Evolutionary conservation across 2,888 invertebrate genomes (phyloP).

Genomic region (Drosophila cognata): DNA sequence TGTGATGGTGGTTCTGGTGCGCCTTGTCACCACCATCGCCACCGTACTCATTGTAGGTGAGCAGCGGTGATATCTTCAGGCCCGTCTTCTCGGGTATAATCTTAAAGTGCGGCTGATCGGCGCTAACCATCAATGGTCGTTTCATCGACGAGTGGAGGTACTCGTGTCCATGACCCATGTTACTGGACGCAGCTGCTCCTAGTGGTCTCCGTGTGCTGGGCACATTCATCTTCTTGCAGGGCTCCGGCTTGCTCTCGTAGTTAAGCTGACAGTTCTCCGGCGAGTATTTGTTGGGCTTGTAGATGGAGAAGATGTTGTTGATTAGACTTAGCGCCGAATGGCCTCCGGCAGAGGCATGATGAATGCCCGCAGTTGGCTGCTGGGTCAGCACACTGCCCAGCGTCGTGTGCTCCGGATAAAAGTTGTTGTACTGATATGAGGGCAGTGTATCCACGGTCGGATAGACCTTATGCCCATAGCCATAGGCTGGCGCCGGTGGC

Average conservation of each 20-base stretch:
- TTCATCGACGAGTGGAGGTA: slow-evolving; percentile 85
- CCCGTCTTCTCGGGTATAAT: slow-evolving; percentile 87
- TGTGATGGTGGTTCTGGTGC: slow-evolving; percentile 68
- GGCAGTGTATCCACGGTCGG: slow-evolving; percentile 82
- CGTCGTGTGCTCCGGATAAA: slow-evolving; percentile 82
- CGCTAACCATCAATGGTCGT: slow-evolving; percentile 86
- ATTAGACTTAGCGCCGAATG: slow-evolving; percentile 84
- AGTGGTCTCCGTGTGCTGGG: slow-evolving; percentile 84
- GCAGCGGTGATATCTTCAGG: slow-evolving; percentile 86
- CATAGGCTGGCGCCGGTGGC: slow-evolving; percentile 41
- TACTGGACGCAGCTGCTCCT: slow-evolving; percentile 76
- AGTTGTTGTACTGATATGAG: slow-evolving; percentile 84
- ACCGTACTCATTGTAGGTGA: slow-evolving; percentile 81
- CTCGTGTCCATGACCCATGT: slow-evolving; percentile 61
- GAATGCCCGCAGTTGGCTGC: slow-evolving; percentile 77
- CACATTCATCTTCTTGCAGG: slow-evolving; percentile 85
- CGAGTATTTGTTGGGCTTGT: slow-evolving; percentile 85
- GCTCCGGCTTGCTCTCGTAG: slow-evolving; percentile 83
- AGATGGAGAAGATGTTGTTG: slow-evolving; percentile 85
- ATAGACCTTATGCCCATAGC: slow-evolving; percentile 83
- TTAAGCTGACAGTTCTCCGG: slow-evolving; percentile 85
- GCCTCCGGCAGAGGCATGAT: slow-evolving; percentile 80
- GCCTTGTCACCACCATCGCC: slow-evolving; percentile 72
- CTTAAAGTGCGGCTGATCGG: slow-evolving; percentile 85
- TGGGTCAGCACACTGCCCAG: slow-evolving; percentile 78